phyloP scores from a whole-genome alignment of 23 tunicate species.

The Trididemnum miniatum region DNA sequence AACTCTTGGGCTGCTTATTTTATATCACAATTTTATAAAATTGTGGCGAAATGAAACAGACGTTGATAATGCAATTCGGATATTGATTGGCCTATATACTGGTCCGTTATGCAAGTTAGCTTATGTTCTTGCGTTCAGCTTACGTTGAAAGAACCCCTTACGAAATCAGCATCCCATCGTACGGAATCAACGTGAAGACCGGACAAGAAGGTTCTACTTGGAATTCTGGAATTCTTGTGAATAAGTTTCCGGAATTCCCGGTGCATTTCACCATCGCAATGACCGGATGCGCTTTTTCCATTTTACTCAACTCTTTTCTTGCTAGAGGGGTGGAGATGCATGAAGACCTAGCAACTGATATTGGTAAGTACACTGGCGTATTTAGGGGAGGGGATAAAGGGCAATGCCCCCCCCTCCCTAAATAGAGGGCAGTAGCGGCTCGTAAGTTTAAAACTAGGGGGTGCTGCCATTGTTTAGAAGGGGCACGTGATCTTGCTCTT shows the following conservation, averaged over 20 bases:
- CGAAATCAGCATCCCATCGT: conserved; percentile 63
- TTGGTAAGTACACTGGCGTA: conserved; percentile 29
- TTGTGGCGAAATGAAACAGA: too few species aligned
- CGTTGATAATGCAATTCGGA: too few species aligned
- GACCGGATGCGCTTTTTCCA: conserved; percentile 57
- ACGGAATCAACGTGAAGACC: conserved; percentile 54
- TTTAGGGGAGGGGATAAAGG: too few species aligned
- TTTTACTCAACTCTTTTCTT: conserved; percentile 29
- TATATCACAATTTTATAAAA: too few species aligned
- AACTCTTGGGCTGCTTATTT: too few species aligned
- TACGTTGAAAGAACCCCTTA: conserved; percentile 62
- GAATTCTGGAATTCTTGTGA: conserved; percentile 47
- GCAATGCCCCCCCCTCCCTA: too few species aligned
- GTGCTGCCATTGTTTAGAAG: too few species aligned
- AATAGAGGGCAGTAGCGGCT: too few species aligned
- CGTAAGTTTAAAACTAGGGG: too few species aligned
- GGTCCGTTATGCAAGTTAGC: too few species aligned
- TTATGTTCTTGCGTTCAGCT: conserved; percentile 37
- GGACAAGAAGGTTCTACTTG: conserved; percentile 48
- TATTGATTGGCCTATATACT: too few species aligned
- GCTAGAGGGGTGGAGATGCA: conserved; percentile 14
- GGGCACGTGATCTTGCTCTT: too few species aligned
- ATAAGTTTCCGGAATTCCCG: conserved; percentile 58
- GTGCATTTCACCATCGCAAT: conserved; percentile 58
- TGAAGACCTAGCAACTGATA: conserved; percentile 17